Base-by-base conservation (phyloP, 1,140 invertebrate species). In the Hetaerina americana region DNA sequence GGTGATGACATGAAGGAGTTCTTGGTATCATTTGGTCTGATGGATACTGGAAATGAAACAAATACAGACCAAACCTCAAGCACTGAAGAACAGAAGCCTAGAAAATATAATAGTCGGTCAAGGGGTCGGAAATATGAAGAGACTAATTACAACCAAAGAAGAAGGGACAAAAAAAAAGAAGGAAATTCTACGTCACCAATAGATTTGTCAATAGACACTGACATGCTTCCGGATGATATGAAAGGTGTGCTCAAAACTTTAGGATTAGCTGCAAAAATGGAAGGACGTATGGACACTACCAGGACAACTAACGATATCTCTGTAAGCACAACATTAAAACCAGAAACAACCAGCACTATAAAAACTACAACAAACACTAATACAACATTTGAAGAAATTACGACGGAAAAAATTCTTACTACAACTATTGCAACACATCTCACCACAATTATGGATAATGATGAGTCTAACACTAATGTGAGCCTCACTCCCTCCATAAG, bases 1-100 rank as follows among this genome's bases (percentile, higher is more conserved):
- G 74, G 84, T 67, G 76, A 81, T 29, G 85, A 85, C 31, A 87
- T 88, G 85, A 82, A 81, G 71, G 80, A 83, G 12, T 84, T 88
- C 27, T 73, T 88, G 24, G 81, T 83, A 0, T 81, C 76, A 49
- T 88, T 87, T 74, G 87, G 87, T 3, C 77, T 88, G 1, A 79
- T 82, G 0, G 49, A 57, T n/a, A n/a, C n/a, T n/a, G n/a, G n/a
- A n/a, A n/a, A n/a, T n/a, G n/a, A n/a, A n/a, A 2, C 40, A 18
- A n/a, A 5, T 3, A 12, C 15, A 5, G 40, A 57, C 12, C n/a
- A 25, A 18, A 15, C n/a, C 24, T 26, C 67, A 25, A 26, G 25
- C 18, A 68, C 25, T 5, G 25, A 1, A 8, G 18, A 68, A 24
- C n/a, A 3, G 2, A 25, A 18, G 18, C 1, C 2, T 28, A 12